Base-by-base conservation (phyloP, 2,888 invertebrate species). In the Chalcis sispes region DNA sequence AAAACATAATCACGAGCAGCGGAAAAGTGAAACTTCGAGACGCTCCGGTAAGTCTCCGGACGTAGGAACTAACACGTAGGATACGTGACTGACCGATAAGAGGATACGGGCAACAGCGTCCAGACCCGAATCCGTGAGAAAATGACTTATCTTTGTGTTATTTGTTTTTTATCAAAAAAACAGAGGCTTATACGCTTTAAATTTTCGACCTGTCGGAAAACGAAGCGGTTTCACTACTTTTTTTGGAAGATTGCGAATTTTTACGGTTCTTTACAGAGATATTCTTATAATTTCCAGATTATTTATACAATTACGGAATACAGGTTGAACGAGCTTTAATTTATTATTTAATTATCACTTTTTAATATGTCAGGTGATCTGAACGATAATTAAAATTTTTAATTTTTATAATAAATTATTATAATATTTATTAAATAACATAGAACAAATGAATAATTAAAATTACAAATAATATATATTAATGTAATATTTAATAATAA, bases 61-160 rank as follows among this genome's bases (percentile, higher is more conserved):
- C 13, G 42, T 10, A 29, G 5, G 3, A 42, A 13, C 8, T 13
- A 42, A 8, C 7, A 8, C 48, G 3, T 2, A n/a, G 23, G 18
- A 18, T 66, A 65, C 42, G 58, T 52, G 58, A 71, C n/a, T 61
- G 75, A 71, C 70, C 71, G 75, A 75, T 75, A 75, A 75, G 75
- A 29, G 20, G 58, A 61, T 32, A 56, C 54, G 54, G 46, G 36
- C 25, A 59, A 15, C 54, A 66, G 15, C 8, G 32, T 46, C 25
- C 61, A 36, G 54, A 32, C 42, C 25, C 23, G 36, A 75, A 65
- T 75, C 70, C 75, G 71, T 75, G 75, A 75, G 75, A 75, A 75
- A 71, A 64, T 29, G 36, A 64, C 56, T 75, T 75, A 75, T 75
- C 23, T 40, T 20, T 20, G 3, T 23, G 40, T 62, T 18, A n/a